Evolutionary conservation across 2,888 invertebrate species (phyloP), one percentile per base, ranked within the genome.

Genomic region (Luffia ferchaultella): DNA sequence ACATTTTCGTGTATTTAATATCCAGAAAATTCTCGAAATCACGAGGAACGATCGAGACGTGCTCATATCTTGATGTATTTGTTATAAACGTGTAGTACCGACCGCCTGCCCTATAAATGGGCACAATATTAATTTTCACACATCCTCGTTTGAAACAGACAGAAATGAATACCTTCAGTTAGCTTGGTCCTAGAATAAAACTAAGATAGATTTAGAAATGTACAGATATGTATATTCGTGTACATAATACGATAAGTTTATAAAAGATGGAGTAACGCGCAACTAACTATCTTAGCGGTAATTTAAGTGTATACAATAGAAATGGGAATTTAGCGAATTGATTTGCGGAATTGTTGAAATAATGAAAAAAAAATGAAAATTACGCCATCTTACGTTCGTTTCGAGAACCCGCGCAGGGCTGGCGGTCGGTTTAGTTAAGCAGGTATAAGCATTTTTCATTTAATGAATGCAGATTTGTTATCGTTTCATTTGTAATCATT

Each of bases 401-500:
- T 63, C 44, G 66, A 42, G 58, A 46, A 58, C 60, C 72, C 73
- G 69, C 69, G 76, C 76, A 56, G 64, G 68, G 70, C 60, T 60
- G 71, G 60, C 76, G 77, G 79, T 62, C 74, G 75, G 79, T 67
- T 60, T 82, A 83, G 79, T 71, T 80, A 82, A 82, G 82, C 80
- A 73, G 76, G 73, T 74, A 69, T 83, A 83, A 83, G 80, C 79
- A 78, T 74, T 73, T 80, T 80, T 65, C 72, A 79, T 83, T 83
- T 64, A 67, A 73, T 30, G 12, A 78, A 73, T 79, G 82, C 75
- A 80, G 71, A 68, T 79, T 76, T 82, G 83, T 83, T 83, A 80
- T 72, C 71, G 80, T 80, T 83, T 83, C 55, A 73, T 83, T 83
- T 82, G 73, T 82, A 80, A 79, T 76, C 76, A 76, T 78, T 79